Percentiles rank a stretch among this genome's conserved stretches.
Conservation (phyloP, 2,888 invertebrate species). For the Hypolimnas misippus region DNA sequence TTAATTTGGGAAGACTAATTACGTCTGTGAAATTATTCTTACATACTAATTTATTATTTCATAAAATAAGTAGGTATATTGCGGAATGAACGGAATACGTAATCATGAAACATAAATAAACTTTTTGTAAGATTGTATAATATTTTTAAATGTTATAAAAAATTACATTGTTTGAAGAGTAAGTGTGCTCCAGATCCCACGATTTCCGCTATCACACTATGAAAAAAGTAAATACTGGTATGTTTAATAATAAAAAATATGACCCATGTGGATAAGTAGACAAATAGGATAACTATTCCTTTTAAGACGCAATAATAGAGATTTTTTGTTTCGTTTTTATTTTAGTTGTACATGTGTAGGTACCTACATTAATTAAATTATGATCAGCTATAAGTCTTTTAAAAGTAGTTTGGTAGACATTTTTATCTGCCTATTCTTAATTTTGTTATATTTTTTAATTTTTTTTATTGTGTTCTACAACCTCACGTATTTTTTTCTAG, state of each 20-base stretch:
- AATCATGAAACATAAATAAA: not conserved
- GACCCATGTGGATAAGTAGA: not conserved
- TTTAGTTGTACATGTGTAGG: no score
- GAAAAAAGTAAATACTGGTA: not conserved
- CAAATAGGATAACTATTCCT: not conserved
- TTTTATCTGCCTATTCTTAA: no score
- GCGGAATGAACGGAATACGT: not conserved
- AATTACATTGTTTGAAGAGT: not conserved
- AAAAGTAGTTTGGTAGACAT: no score
- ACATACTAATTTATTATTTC: not conserved
- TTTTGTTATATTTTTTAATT: no score
- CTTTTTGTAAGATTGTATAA: not conserved
- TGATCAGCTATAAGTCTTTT: no score
- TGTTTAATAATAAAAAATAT: not conserved
- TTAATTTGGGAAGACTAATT: slow-evolving; percentile 4
- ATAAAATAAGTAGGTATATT: slow-evolving; percentile 6
- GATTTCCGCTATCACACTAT: slow-evolving; percentile 3
- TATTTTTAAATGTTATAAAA: not conserved
- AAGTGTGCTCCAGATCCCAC: slow-evolving; percentile 5
- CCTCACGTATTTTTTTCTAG: no score
- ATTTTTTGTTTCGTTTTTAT: no score
- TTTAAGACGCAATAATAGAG: not conserved
- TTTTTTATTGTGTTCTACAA: no score
- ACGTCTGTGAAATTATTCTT: slow-evolving; percentile 13
- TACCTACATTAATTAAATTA: no score